phyloP scores from a whole-genome alignment of 2,113 vertebrate genomes.

The Brachirus orientalis region DNA sequence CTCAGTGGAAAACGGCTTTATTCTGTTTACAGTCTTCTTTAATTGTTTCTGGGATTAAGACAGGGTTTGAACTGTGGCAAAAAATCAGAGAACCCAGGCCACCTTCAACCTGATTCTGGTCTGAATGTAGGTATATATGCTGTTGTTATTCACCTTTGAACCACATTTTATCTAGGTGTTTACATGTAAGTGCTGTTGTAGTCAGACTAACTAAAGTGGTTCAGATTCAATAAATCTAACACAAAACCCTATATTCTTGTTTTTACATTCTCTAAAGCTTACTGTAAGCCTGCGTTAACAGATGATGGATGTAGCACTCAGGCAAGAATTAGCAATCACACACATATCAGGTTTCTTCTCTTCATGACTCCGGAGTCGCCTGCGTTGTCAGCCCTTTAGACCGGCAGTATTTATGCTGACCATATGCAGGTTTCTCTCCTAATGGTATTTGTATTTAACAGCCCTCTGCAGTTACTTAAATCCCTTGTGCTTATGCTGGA shows the following conservation, averaged over 20 bases:
- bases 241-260: not conserved
- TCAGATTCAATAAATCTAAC: not conserved
- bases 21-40: no score
- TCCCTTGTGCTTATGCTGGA: slow-evolving; percentile 25
- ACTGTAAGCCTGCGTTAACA: slow-evolving; percentile 7
- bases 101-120: no score
- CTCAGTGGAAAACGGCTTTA: no score
- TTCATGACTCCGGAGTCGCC: slow-evolving; percentile 24
- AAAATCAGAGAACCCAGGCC: no score
- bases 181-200: no score
- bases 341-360: slow-evolving; percentile 43
- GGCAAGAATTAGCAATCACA: slow-evolving; percentile 20
- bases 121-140: no score
- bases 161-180: no score
- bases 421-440: slow-evolving; percentile 40
- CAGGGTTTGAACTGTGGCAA: no score
- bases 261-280: slow-evolving; percentile 6
- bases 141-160: no score
- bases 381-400: slow-evolving; percentile 62
- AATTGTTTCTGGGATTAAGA: no score
- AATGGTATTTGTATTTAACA: slow-evolving; percentile 53
- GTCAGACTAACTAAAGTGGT: not conserved
- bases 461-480: slow-evolving; percentile 17
- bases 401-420: slow-evolving; percentile 57
- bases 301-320: not conserved